These are phyloP conservation scores for Sinhomidia bicolor DNA, from an alignment of 2,888 invertebrate genomes.

Conservation along the genomic window DNA sequence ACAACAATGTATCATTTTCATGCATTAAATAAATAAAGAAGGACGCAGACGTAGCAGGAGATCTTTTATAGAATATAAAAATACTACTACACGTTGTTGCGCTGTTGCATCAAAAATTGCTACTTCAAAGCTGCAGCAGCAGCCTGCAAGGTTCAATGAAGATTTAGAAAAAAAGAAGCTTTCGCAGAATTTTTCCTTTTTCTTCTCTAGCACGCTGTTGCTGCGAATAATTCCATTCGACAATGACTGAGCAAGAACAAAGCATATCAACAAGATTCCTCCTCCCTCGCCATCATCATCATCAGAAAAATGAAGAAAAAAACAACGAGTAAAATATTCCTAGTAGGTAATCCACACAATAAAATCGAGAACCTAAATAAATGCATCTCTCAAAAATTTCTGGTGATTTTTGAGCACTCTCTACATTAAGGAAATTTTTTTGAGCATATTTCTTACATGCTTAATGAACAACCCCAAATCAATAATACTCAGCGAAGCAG, in stretches of 20 bases:
- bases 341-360: background rate
- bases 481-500: slow-evolving; percentile 28
- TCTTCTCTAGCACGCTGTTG: too few species aligned
- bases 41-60: background rate
- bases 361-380: too few species aligned
- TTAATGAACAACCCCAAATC: slow-evolving; percentile 14
- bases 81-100: too few species aligned
- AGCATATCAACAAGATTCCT: slow-evolving; percentile 26
- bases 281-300: slow-evolving; percentile 16
- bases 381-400: too few species aligned
- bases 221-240: slow-evolving; percentile 7
- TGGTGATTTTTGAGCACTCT: background rate
- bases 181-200: background rate
- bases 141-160: slow-evolving; percentile 17
- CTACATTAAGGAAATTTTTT: background rate
- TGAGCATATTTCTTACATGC: background rate
- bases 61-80: background rate
- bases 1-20: slow-evolving; percentile 4
- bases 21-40: slow-evolving; percentile 4
- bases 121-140: background rate
- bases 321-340: background rate
- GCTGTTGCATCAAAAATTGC: background rate
- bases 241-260: slow-evolving; percentile 44
- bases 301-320: too few species aligned
- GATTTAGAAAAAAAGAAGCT: slow-evolving; percentile 10